A percentile compares a stretch with the other conserved stretches of the same genome.
These are phyloP conservation scores for Gobio gobio DNA, from an alignment of 2,113 vertebrate species.

Conservation along the genomic window DNA sequence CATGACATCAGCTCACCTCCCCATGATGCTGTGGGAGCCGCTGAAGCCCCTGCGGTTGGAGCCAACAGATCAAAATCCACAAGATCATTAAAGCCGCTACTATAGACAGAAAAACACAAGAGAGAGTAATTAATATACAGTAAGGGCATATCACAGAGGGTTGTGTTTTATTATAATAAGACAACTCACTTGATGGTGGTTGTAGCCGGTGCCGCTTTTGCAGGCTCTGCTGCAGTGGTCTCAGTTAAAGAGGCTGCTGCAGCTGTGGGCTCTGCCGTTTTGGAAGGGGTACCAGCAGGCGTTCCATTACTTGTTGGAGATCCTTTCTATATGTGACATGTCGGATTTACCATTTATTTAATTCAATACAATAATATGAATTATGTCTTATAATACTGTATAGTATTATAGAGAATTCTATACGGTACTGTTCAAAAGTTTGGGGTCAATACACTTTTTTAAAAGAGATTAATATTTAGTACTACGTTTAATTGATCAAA, in stretches of 20 bases:
- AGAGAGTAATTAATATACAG: constrained; percentile 60
- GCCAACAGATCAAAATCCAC: constrained; percentile 88
- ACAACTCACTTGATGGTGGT: constrained; percentile 28
- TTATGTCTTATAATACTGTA: background rate
- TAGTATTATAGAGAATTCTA: background rate
- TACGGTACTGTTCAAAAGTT: background rate
- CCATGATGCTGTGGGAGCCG: constrained; percentile 80
- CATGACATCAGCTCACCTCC: constrained; percentile 76
- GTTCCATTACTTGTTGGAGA: constrained; percentile 88
- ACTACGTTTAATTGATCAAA: background rate
- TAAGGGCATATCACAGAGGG: background rate
- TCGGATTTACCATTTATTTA: background rate
- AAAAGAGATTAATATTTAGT: background rate
- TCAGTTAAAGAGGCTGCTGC: constrained; percentile 43
- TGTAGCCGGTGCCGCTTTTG: constrained; percentile 16
- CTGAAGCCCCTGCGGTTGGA: constrained; percentile 64
- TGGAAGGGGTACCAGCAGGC: constrained; percentile 84
- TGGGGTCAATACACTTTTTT: background rate
- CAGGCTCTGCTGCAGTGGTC: background rate
- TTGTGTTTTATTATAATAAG: background rate
- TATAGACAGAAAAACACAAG: constrained; percentile 68
- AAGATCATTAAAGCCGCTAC: constrained; percentile 82
- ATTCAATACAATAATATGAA: background rate
- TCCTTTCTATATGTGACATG: constrained; percentile 72
- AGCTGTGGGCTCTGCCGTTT: constrained; percentile 77